phyloP scores from a whole-genome alignment of 1,140 invertebrate species.

The Dendrolimus kikuchii region DNA sequence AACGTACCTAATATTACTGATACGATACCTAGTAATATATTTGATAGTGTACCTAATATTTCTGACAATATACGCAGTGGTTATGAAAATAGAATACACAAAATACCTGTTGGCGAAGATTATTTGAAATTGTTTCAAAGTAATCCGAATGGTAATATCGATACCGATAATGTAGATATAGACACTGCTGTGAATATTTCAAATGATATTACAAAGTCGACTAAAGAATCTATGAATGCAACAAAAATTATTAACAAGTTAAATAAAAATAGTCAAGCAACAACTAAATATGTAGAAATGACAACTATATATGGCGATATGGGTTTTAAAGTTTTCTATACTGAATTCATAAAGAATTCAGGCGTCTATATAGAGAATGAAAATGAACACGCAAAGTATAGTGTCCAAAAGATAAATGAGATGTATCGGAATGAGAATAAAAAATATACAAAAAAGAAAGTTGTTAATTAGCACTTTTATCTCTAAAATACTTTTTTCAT shows the following conservation, averaged over 20 bases:
- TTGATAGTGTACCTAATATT: too few relatives aligned
- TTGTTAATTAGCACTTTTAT: conserved; percentile 10
- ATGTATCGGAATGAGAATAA: conserved; percentile 47
- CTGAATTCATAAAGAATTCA: conserved; percentile 28
- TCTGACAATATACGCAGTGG: too few relatives aligned
- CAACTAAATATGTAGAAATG: conserved; percentile 21
- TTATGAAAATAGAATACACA: conserved; percentile 8
- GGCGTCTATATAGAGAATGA: conserved; percentile 7
- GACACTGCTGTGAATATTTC: too few relatives aligned
- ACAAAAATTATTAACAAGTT: too few relatives aligned
- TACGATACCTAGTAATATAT: too few relatives aligned
- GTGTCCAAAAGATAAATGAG: conserved; percentile 26
- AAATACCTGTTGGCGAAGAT: conserved; percentile 29
- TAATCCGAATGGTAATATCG: too few relatives aligned
- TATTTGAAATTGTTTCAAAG: conserved; percentile 31
- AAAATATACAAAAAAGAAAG: conserved; percentile 16
- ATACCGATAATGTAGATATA: too few relatives aligned
- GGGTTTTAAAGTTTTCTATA: conserved; percentile 43
- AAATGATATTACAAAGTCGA: too few relatives aligned
- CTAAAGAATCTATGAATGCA: too few relatives aligned
- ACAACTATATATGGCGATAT: conserved; percentile 40
- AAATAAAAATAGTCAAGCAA: too few relatives aligned
- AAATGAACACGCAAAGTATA: conserved; percentile 21
- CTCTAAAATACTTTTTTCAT: neutral
- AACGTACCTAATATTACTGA: too few relatives aligned